Evolutionary conservation across 2,888 invertebrate genomes (phyloP).

Genomic region (Pediacus dermestoides): DNA sequence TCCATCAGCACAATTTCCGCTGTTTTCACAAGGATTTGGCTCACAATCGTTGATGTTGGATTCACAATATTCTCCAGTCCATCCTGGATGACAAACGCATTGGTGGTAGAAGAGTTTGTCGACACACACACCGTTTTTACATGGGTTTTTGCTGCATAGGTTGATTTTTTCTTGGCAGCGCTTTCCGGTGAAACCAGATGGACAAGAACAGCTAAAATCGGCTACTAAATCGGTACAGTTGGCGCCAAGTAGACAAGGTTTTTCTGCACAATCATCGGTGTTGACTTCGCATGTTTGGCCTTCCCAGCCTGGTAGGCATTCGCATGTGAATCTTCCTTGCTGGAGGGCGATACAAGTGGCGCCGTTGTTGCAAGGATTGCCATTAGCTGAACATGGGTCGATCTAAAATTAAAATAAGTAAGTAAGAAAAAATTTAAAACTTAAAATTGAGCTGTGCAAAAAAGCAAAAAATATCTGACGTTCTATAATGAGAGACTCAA

Average conservation of each 20-base stretch:
- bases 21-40: slow-evolving; percentile 84
- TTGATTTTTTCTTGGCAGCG: slow-evolving; percentile 94
- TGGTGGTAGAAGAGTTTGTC: slow-evolving; percentile 83
- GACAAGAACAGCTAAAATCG: slow-evolving; percentile 91
- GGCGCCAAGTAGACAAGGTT: slow-evolving; percentile 84
- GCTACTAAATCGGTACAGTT: slow-evolving; percentile 92
- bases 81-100: slow-evolving; percentile 90
- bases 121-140: slow-evolving; percentile 89
- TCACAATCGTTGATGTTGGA: slow-evolving; percentile 89
- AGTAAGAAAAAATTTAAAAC: slow-evolving; percentile 1
- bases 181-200: slow-evolving; percentile 92
- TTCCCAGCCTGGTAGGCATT: slow-evolving; percentile 96
- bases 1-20: slow-evolving; percentile 85
- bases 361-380: slow-evolving; percentile 88
- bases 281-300: slow-evolving; percentile 93
- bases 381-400: slow-evolving; percentile 84
- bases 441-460: too few species aligned
- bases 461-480: too few species aligned
- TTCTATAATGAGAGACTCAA: not conserved
- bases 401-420: slow-evolving; percentile 56
- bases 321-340: slow-evolving; percentile 90
- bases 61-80: slow-evolving; percentile 83
- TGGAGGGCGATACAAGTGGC: slow-evolving; percentile 85
- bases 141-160: slow-evolving; percentile 84
- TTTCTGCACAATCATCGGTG: slow-evolving; percentile 89